Percentiles rank a stretch among this genome's conserved stretches.
phyloP scores from a whole-genome alignment of 2,888 invertebrate species.

The Mesochorus sp. region DNA sequence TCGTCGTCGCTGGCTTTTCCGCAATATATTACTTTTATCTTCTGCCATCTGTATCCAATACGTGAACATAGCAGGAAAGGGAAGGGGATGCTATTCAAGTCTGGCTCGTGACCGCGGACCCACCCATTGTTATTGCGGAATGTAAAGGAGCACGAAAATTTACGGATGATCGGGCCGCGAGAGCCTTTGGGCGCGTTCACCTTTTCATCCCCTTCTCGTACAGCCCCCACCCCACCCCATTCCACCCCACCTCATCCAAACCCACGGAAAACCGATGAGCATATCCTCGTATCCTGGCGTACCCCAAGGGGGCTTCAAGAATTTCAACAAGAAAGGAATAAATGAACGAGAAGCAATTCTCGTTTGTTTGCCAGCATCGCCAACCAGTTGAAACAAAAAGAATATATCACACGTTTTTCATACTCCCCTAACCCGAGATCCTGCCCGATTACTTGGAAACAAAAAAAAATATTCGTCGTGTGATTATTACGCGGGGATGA shows the following conservation, averaged over 20 bases:
- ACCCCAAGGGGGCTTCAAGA: conserved; percentile 9
- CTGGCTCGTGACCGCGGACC: conserved; percentile 38
- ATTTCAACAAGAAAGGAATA: not conserved
- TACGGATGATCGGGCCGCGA: conserved; percentile 64
- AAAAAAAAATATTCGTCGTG: too few relatives aligned
- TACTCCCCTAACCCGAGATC: too few relatives aligned
- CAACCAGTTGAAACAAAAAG: not conserved
- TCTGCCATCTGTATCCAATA: conserved; percentile 61
- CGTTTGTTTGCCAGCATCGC: not conserved
- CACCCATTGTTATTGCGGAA: conserved; percentile 71
- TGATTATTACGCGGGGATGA: too few relatives aligned
- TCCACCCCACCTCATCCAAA: conserved; percentile 1
- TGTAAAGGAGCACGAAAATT: conserved; percentile 72
- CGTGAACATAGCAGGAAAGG: conserved; percentile 36
- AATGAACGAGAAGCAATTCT: conserved; percentile 1
- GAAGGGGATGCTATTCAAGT: conserved; percentile 17
- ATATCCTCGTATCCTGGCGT: not conserved
- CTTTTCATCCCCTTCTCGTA: conserved; percentile 33
- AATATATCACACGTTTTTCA: not conserved
- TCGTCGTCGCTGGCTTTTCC: conserved; percentile 48
- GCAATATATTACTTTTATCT: conserved; percentile 61
- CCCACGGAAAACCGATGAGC: conserved; percentile 30
- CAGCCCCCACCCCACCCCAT: conserved; percentile 2
- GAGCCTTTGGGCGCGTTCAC: conserved; percentile 40
- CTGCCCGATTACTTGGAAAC: too few relatives aligned